Evolutionary conservation across 1,140 invertebrate species (phyloP), one percentile per base, ranked within the genome.

Genomic region (Panagrolaimus sp.): DNA sequence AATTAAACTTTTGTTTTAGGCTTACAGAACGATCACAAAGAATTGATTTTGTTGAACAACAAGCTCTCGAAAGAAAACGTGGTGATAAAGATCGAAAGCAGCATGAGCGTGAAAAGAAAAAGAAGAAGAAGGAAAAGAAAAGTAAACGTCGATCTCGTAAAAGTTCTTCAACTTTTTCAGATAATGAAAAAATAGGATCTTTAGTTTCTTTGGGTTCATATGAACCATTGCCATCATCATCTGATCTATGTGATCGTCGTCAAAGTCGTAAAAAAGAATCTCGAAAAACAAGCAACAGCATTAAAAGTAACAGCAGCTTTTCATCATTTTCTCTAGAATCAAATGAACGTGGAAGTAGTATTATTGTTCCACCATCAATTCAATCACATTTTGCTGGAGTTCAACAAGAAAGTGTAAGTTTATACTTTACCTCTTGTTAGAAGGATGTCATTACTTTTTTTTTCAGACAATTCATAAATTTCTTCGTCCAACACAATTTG

Each of bases 41-140:
- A 1, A 57, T 57, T 27, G 51, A 57, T 11, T 57, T 57, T 57
- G 51, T 57, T 11, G 51, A 57, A 57, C 20, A 20, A 11, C 51
- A 57, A 57, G 51, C 51, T 16, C 51, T 14, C 4, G 9, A 57
- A 57, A 20, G 51, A 25, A 57, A 57, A 57, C 20, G 20, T 25
- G 20, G 27, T n/a, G 20, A 27, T 27, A 57, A 57, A 57, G 51
- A 57, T 5, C 20, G 27, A 16, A 57, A 57, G 20, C 51, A 16
- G 20, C 14, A 57, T 20, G 20, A 57, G 5, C 14, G 20, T 20
- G 20, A 23, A 16, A 57, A 27, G 20, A 27, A n/a, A 20, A 16
- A n/a, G n/a, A 16, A 57, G 20, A 57, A 57, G 5, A 16, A 57
- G 20, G 20, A 23, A 16, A 57, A 27, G 20, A 27, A n/a, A 20